A percentile compares a stretch with the other conserved stretches of the same genome.
Conservation (phyloP, 2,797 vertebrate species). For the Hydrocynus forskahlii region DNA sequence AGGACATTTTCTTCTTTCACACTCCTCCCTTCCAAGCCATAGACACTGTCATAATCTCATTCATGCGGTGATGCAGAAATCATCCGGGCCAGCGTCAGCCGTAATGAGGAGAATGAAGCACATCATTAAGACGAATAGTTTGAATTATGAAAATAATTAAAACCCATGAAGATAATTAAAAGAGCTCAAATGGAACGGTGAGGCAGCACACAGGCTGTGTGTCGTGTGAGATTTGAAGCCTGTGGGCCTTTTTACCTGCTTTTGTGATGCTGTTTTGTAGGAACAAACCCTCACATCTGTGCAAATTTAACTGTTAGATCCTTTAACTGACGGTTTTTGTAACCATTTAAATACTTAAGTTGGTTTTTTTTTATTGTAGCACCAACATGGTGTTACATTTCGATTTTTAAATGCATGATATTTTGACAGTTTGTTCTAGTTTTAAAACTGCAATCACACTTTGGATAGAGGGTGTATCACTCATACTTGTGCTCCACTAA, state of each 20-base stretch:
- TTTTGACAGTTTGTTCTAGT: too few species aligned
- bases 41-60: conserved; percentile 38
- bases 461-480: too few species aligned
- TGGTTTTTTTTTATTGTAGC: neutral
- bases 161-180: conserved; percentile 80
- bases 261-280: conserved; percentile 20
- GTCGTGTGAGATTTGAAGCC: conserved; percentile 55
- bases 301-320: conserved; percentile 54
- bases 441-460: too few species aligned
- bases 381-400: too few species aligned
- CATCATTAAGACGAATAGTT: conserved; percentile 76
- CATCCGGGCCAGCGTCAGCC: conserved; percentile 60
- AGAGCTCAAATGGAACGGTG: conserved; percentile 67
- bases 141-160: conserved; percentile 74
- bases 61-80: conserved; percentile 47
- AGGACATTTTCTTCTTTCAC: conserved; percentile 40
- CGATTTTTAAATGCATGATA: too few species aligned
- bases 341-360: neutral
- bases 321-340: conserved; percentile 20
- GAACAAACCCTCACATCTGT: conserved; percentile 42
- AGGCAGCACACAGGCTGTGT: conserved; percentile 51
- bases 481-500: too few species aligned
- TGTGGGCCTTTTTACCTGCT: conserved; percentile 34
- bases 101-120: conserved; percentile 71
- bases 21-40: conserved; percentile 14